Evolutionary conservation across 2,113 vertebrate species (phyloP), one percentile per base, ranked within the genome.

Genomic region (Bubo scandiacus): DNA sequence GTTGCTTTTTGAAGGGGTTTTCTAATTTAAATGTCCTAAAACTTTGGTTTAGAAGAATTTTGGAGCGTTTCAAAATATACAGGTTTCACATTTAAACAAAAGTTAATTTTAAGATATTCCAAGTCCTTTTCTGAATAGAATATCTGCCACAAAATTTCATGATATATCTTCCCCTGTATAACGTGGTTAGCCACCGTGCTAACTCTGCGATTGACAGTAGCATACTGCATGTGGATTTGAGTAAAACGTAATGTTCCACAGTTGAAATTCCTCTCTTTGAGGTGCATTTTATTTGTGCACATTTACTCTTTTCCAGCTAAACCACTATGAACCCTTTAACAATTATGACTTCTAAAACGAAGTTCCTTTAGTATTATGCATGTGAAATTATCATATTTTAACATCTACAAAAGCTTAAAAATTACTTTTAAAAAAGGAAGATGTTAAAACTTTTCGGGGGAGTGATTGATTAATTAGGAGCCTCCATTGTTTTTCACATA

Each of bases 391-490:
- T 23, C 77, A 51, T 77, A 71, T 63, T 75, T 95, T 87, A 91
- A 58, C n/a, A 81, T 68, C 49, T 87, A 61, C 25, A 61, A 75
- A 81, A 71, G 57, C 16, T 65, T 47, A 80, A 58, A 82, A 92
- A 79, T 22, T 45, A 22, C 42, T 65, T 79, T 63, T 51, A n/a
- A 70, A 92, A 42, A 38, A 90, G 47, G 34, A 42, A 65, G 55
- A 77, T 17, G 16, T 81, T 70, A 59, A 63, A 87, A 58, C 22
- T 45, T 87, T 83, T 82, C 25, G 5, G 7, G 30, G 34, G 62
- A 89, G 73, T 81, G 88, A 94, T 68, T 84, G 81, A 90, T 93
- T 94, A 90, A 83, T 95, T 85, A 66, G 55, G 84, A 95, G 36
- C 88, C 95, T 40, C 43, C 15, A n/a, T 73, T 92, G 73, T 83